Evolutionary conservation across 2,797 vertebrate genomes (phyloP), one percentile per base, ranked within the genome.

Genomic region (Pseudochaenichthys georgianus): DNA sequence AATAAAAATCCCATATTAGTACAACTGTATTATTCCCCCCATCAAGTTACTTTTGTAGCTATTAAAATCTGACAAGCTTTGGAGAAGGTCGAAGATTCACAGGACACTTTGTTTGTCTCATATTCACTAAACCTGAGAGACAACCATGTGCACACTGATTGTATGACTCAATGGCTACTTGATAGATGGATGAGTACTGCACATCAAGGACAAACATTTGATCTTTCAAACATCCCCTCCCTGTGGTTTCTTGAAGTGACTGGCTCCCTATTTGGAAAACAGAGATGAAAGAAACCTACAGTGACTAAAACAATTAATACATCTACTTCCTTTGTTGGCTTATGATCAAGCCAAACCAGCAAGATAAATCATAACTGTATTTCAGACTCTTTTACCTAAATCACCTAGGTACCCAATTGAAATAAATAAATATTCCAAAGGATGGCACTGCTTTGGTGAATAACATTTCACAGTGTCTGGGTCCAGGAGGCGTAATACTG

Each of bases 381-480:
- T 82, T 82, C 41, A 19, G 60, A 57, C 65, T 67, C 60, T 52
- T 50, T 71, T 64, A 85, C 75, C 47, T 64, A 64, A 83, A 73
- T 69, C 61, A 64, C 62, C 53, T 65, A 31, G 19, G 38, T 46
- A 53, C 19, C 60, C 46, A 46, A 74, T 77, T 60, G 51, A 62
- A 83, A 84, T 77, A 82, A 82, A 83, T 84, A 84, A 19, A 73
- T 58, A 63, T 58, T 6, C 23, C 45, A 45, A 70, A 38, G 34
- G 34, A 71, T 62, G 41, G 8, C 48, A 57, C 48, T 6, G 0
- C 74, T 76, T 73, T 51, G 73, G 75, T 80, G 64, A 82, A 73
- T 59, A 83, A 64, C 59, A 77, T 88, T 87, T 88, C 73, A 80
- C 70, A 84, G 42, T 72, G 45, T 55, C 70, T 79, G 71, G 64